phyloP scores from a whole-genome alignment of 1,140 invertebrate species.

The Tetramorium alpestre region DNA sequence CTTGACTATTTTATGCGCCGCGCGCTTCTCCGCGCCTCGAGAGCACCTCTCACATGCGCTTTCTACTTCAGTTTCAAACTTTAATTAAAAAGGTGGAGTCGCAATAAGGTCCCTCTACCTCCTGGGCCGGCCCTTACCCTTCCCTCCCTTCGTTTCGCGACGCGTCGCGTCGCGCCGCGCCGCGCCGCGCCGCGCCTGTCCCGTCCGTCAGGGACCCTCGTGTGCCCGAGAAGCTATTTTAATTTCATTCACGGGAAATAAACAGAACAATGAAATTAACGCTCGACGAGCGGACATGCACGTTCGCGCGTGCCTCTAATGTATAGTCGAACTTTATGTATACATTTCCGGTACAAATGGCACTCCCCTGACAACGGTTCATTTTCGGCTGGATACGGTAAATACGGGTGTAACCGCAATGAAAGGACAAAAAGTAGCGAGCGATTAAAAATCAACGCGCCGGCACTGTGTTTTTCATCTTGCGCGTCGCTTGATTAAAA shows the following conservation, averaged over 20 bases:
- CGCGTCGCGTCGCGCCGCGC: background rate
- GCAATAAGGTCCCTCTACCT: slow-evolving; percentile 68
- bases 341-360: slow-evolving; percentile 60
- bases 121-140: slow-evolving; percentile 23
- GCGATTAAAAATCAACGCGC: slow-evolving; percentile 26
- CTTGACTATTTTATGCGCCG: slow-evolving; percentile 73
- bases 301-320: slow-evolving; percentile 58
- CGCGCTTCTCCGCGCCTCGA: slow-evolving; percentile 57
- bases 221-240: slow-evolving; percentile 67
- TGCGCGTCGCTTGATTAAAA: slow-evolving; percentile 46
- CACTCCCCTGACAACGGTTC: background rate
- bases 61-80: slow-evolving; percentile 78
- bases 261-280: slow-evolving; percentile 73
- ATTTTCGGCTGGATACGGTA: slow-evolving; percentile 48
- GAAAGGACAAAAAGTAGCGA: slow-evolving; percentile 13
- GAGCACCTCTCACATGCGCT: slow-evolving; percentile 60
- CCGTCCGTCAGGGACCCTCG: slow-evolving; percentile 5
- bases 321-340: slow-evolving; percentile 46
- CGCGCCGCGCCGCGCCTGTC: background rate
- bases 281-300: slow-evolving; percentile 33
- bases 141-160: background rate
- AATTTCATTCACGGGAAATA: slow-evolving; percentile 72
- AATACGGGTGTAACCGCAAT: slow-evolving; percentile 48
- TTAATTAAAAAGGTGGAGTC: slow-evolving; percentile 81
- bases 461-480: slow-evolving; percentile 47